Percentiles rank a stretch among this genome's conserved stretches.
phyloP scores from a whole-genome alignment of 2,888 invertebrate species.

The Laspeyria flexula region DNA sequence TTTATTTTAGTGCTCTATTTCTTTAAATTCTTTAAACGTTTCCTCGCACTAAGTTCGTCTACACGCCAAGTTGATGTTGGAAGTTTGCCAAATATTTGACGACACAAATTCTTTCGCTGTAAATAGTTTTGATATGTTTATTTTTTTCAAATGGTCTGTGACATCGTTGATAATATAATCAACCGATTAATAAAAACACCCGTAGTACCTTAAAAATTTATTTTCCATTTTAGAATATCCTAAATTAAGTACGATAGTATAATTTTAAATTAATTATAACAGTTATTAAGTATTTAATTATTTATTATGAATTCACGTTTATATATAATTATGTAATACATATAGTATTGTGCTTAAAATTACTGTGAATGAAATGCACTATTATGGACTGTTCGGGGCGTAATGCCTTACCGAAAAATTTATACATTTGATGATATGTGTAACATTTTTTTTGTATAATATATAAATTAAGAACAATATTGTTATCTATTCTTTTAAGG shows the following conservation, averaged over 20 bases:
- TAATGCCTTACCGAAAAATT: conserved; percentile 48
- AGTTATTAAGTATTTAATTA: conserved; percentile 79
- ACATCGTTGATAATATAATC: neutral
- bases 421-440: conserved; percentile 66
- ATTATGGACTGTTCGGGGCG: conserved; percentile 73
- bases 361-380: conserved; percentile 83
- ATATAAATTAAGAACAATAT: conserved; percentile 52
- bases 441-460: conserved; percentile 53
- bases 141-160: conserved; percentile 16
- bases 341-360: conserved; percentile 78
- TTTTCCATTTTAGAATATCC: conserved; percentile 80
- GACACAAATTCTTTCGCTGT: conserved; percentile 55
- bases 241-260: conserved; percentile 82
- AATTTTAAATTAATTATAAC: conserved; percentile 80
- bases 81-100: conserved; percentile 50
- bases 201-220: conserved; percentile 77
- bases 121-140: conserved; percentile 18
- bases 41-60: conserved; percentile 4
- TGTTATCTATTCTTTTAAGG: conserved; percentile 56
- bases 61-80: conserved; percentile 42
- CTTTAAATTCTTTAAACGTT: neutral
- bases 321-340: conserved; percentile 68
- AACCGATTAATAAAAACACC: neutral
- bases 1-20: too few species aligned
- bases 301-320: conserved; percentile 77